phyloP scores from a whole-genome alignment of 2,888 invertebrate genomes.

The Cryptus viduatorius region DNA sequence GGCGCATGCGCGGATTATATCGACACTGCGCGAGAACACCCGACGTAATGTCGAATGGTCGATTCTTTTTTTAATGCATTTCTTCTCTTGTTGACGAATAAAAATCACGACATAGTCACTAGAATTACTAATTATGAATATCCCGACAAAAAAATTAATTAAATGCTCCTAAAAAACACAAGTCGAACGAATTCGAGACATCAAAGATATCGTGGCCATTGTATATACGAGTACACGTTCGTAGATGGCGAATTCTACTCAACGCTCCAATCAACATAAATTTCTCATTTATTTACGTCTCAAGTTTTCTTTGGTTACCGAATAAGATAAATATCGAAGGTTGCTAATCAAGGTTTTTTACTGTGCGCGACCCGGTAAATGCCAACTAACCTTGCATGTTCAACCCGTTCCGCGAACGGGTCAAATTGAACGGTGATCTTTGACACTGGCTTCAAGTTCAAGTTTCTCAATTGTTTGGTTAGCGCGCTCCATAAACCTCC shows the following conservation, averaged over 20 bases:
- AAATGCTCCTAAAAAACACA: background rate
- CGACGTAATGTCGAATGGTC: constrained; percentile 13
- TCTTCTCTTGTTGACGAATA: background rate
- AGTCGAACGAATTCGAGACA: too few relatives aligned
- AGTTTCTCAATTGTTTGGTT: constrained; percentile 88
- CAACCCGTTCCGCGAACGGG: constrained; percentile 92
- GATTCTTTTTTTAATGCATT: background rate
- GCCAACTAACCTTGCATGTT: constrained; percentile 87
- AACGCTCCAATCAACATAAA: too few relatives aligned
- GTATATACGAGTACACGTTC: too few relatives aligned
- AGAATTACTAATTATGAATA: background rate
- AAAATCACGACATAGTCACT: background rate
- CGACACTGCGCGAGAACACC: constrained; percentile 71
- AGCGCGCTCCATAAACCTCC: constrained; percentile 91
- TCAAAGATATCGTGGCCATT: too few relatives aligned
- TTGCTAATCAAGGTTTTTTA: background rate
- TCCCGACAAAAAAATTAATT: background rate
- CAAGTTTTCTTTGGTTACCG: background rate
- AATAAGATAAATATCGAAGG: background rate
- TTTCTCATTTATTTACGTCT: too few relatives aligned
- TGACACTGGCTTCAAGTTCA: constrained; percentile 93
- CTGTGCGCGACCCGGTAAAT: background rate
- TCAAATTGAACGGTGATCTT: constrained; percentile 93
- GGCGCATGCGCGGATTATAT: constrained; percentile 77
- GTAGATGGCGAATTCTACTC: too few relatives aligned